Evolutionary conservation across 2,113 vertebrate species (phyloP), one percentile per base, ranked within the genome.

Genomic region (Catharus fuscescens): DNA sequence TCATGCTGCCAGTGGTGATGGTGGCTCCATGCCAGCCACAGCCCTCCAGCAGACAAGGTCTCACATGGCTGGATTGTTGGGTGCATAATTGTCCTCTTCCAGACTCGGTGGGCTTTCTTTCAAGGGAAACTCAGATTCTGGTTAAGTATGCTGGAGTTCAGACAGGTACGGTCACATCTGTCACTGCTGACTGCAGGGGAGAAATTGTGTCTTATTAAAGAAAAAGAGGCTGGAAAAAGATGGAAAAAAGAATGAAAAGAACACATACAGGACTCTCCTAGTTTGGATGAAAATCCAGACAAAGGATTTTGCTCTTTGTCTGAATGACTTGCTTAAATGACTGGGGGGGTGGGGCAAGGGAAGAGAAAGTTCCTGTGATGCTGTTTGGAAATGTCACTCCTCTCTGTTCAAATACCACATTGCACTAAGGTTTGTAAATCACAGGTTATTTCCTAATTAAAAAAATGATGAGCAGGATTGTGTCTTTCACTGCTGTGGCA

Each of bases 281-380:
- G 45, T 53, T 84, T 61, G 36, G 40, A 79, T 86, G 74, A 91
- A 93, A 95, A 88, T n/a, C 45, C 44, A 89, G 89, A 70, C 72
- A 79, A 74, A 84, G 48, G 44, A 74, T 86, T 92, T 31, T 67
- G 29, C 53, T 67, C 28, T 84, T 84, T 80, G 79, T 92, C 67
- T 88, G 67, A 92, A 78, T 4, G 5, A 73, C 29, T 84, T 60
- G 31, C 42, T 83, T 64, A 70, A 90, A 79, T 59, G 32, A 64
- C 65, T 71, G 38, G 26, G 14, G 8, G 15, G 5, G 5, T 26
- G 26, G 54, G 21, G 26, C 42, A 54, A 52, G 34, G 57, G 56
- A 84, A 83, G 64, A 50, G 93, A 88, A 86, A 61, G 65, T 69
- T 74, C 44, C 77, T 65, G 47, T 89, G 70, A 78, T 72, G 56